Conservation (phyloP, 2,113 vertebrate genomes). For the Saccopteryx bilineata region DNA sequence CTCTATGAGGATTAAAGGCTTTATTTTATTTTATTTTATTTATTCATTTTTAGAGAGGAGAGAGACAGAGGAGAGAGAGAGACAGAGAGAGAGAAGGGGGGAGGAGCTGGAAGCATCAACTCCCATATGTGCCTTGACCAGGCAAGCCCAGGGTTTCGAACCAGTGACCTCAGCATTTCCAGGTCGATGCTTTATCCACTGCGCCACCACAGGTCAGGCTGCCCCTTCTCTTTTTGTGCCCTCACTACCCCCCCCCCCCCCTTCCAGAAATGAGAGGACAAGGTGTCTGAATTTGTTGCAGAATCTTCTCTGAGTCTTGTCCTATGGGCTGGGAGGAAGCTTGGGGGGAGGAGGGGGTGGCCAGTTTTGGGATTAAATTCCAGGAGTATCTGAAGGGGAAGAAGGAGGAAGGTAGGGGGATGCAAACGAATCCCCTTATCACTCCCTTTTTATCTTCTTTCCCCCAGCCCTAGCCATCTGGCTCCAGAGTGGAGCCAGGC, state of each 20-base stretch:
- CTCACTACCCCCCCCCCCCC: not conserved
- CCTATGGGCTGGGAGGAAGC: not conserved
- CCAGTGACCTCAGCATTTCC: too few species aligned
- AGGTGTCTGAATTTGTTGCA: conserved; percentile 15
- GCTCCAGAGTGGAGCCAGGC: conserved; percentile 18
- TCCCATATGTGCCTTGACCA: too few species aligned
- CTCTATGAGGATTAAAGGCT: too few species aligned
- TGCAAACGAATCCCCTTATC: not conserved
- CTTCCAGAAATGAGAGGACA: not conserved
- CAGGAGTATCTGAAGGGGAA: not conserved
- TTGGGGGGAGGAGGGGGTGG: not conserved
- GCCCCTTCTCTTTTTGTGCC: not conserved
- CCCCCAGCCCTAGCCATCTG: conserved; percentile 46
- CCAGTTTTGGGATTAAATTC: conserved; percentile 33
- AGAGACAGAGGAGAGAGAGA: too few species aligned
- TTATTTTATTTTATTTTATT: too few species aligned
- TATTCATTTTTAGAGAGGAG: too few species aligned
- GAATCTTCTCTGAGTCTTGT: conserved; percentile 14
- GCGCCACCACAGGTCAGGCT: too few species aligned
- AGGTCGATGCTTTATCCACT: too few species aligned
- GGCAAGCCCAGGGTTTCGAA: too few species aligned
- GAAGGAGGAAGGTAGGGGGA: not conserved
- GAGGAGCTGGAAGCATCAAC: too few species aligned
- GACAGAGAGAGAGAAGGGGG: too few species aligned
- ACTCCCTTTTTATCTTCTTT: not conserved